phyloP scores from a whole-genome alignment of 2,113 vertebrate genomes.

The Trichomycterus rosablanca region DNA sequence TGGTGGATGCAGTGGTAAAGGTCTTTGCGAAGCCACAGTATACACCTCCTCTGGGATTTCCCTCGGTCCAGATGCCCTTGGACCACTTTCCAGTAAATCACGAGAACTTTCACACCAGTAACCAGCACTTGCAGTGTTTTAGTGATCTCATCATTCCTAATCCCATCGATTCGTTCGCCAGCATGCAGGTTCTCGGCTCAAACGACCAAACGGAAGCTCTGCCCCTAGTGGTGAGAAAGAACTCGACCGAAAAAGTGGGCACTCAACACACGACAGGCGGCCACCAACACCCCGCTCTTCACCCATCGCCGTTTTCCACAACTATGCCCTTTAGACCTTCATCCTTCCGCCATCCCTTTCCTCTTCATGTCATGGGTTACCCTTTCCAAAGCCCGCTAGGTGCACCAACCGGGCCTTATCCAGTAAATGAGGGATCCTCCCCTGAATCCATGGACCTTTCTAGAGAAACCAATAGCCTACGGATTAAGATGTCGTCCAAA shows the following conservation, averaged over 20 bases:
- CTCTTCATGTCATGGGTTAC: constrained; percentile 94
- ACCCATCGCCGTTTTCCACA: constrained; percentile 86
- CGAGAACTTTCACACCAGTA: constrained; percentile 90
- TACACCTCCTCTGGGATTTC: constrained; percentile 80
- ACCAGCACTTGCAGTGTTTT: constrained; percentile 94
- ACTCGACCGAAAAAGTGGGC: constrained; percentile 74
- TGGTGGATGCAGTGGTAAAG: constrained; percentile 97
- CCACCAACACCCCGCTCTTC: constrained; percentile 85
- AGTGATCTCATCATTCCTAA: constrained; percentile 93
- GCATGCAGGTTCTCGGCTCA: constrained; percentile 74
- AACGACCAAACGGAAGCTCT: constrained; percentile 95
- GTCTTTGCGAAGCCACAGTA: constrained; percentile 88
- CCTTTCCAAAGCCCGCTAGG: constrained; percentile 89
- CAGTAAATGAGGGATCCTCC: constrained; percentile 84
- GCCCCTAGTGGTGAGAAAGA: constrained; percentile 94
- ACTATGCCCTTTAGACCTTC: constrained; percentile 86
- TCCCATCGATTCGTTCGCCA: constrained; percentile 84
- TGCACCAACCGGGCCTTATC: constrained; percentile 76
- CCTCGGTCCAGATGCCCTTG: constrained; percentile 77
- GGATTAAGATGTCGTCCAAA: constrained; percentile 94
- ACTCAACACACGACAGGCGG: constrained; percentile 70
- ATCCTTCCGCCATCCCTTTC: constrained; percentile 94
- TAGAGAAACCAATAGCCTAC: constrained; percentile 89
- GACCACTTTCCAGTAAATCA: constrained; percentile 78
- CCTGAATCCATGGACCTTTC: constrained; percentile 92